phyloP scores from a whole-genome alignment of 2,888 invertebrate genomes.

The Microplitis manilae region DNA sequence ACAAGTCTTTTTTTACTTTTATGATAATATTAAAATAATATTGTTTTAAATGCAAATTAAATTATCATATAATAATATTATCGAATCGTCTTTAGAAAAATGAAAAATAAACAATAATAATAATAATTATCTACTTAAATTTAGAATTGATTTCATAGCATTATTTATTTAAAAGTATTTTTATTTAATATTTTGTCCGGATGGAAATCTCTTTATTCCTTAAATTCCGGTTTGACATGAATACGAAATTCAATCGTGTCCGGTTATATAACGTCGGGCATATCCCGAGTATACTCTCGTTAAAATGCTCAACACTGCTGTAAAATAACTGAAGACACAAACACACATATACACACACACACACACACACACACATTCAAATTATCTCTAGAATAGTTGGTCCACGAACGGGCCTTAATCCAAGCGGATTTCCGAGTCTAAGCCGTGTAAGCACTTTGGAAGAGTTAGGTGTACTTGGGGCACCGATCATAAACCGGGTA shows the following conservation, averaged over 20 bases:
- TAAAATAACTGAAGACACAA: conserved; percentile 3
- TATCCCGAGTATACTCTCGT: conserved; percentile 11
- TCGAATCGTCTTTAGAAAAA: no score
- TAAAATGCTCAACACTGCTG: conserved; percentile 34
- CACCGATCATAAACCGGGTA: conserved; percentile 49
- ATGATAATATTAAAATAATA: neutral
- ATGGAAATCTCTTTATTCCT: conserved; percentile 3
- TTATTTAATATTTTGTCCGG: neutral
- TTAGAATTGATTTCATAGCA: no score
- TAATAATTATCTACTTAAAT: no score
- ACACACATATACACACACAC: neutral
- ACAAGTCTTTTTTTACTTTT: neutral
- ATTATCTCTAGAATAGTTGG: conserved; percentile 43
- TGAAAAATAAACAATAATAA: no score
- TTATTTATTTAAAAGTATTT: neutral
- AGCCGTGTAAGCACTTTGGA: conserved; percentile 52
- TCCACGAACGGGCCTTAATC: conserved; percentile 50
- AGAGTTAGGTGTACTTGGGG: conserved; percentile 47
- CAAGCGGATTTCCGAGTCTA: conserved; percentile 50
- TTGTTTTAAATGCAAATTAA: neutral
- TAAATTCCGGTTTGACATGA: neutral
- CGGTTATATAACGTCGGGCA: conserved; percentile 15
- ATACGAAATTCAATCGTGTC: conserved; percentile 38
- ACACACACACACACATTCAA: conserved; percentile 37
- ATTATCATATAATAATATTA: no score